phyloP scores from a whole-genome alignment of 2,113 vertebrate species.

The Gorilla gorilla region DNA sequence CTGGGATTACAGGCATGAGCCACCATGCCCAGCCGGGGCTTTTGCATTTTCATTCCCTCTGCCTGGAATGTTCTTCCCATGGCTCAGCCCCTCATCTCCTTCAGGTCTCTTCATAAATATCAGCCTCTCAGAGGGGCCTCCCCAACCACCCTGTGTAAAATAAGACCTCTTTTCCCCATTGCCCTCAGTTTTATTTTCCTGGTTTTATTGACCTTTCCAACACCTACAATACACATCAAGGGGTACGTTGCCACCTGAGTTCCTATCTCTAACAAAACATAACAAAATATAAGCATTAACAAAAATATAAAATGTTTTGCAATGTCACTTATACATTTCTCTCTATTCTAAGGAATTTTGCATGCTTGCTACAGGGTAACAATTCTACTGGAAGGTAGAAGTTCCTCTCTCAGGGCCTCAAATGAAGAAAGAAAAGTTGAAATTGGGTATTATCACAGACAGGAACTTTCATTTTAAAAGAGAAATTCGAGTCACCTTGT shows the following conservation, averaged over 20 bases:
- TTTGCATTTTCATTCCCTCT: neutral
- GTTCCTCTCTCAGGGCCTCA: neutral
- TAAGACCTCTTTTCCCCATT: neutral
- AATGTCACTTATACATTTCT: neutral
- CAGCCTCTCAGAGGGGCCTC: neutral
- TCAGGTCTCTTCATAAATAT: neutral
- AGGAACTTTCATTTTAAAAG: neutral
- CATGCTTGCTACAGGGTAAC: neutral
- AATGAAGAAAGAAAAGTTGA: neutral
- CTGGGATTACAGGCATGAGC: no score
- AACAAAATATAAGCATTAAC: neutral
- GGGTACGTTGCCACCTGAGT: neutral
- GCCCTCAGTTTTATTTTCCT: neutral
- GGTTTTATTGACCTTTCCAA: neutral
- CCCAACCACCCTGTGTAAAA: neutral
- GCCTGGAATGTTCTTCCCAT: neutral
- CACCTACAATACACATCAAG: neutral
- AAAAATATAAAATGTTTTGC: neutral
- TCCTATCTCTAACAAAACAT: neutral
- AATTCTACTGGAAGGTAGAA: neutral
- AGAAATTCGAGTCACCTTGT: neutral
- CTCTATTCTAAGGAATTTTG: neutral
- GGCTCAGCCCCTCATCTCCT: neutral
- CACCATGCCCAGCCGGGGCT: no score
- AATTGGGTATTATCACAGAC: neutral